A percentile compares a stretch with the other conserved stretches of the same genome.
Conservation (phyloP, 2,113 vertebrate genomes). For the Halcyon senegalensis region DNA sequence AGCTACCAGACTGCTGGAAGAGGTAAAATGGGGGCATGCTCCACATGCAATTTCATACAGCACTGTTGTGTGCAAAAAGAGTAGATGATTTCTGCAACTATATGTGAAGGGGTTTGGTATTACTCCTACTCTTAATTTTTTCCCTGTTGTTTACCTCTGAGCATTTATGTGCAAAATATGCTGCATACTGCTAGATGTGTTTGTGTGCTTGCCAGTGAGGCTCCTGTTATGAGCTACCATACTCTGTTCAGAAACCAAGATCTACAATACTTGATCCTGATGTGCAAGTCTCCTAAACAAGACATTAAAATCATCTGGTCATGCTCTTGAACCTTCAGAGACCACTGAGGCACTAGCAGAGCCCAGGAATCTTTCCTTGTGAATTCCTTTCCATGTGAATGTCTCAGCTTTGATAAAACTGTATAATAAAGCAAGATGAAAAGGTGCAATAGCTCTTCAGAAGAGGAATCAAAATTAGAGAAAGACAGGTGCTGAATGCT, state of each 20-base stretch:
- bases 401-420: neutral
- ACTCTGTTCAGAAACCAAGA: neutral
- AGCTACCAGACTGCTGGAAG: neutral
- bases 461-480: neutral
- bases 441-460: neutral
- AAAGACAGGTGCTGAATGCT: neutral
- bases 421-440: neutral
- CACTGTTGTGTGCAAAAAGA: neutral
- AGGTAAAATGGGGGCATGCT: neutral
- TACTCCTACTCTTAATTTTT: neutral
- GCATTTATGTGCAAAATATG: neutral
- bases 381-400: neutral
- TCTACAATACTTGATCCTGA: neutral
- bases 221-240: neutral
- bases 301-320: neutral
- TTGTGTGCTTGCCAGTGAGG: neutral
- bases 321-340: neutral
- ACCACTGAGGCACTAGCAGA: neutral
- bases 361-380: neutral
- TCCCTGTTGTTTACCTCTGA: neutral
- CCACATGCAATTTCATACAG: neutral
- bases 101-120: neutral
- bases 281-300: neutral
- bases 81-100: neutral
- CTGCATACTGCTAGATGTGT: neutral